A percentile compares a stretch with the other conserved stretches of the same genome.
phyloP scores from a whole-genome alignment of 1,140 invertebrate species.

The Maconellicoccus hirsutus region DNA sequence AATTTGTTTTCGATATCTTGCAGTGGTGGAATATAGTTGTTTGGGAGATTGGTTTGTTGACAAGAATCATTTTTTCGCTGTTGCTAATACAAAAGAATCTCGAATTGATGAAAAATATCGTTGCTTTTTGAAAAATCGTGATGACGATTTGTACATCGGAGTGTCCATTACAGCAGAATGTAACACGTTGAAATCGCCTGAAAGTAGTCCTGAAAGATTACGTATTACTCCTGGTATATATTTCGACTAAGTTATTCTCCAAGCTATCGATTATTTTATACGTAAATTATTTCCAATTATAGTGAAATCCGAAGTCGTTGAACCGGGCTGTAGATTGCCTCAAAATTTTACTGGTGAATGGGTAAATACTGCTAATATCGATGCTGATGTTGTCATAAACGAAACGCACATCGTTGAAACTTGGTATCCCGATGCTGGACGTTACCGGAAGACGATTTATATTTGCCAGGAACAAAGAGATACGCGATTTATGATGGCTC shows the following conservation, averaged over 20 bases:
- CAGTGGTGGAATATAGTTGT: constrained; percentile 83
- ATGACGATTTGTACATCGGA: constrained; percentile 80
- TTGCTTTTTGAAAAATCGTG: constrained; percentile 86
- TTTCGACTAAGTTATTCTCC: background rate
- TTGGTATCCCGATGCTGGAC: constrained; percentile 78
- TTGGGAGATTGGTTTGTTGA: constrained; percentile 90
- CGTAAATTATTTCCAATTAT: constrained; percentile 30
- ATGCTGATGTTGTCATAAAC: constrained; percentile 87
- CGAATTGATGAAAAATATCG: constrained; percentile 85
- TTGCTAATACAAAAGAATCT: constrained; percentile 87
- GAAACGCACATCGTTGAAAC: constrained; percentile 93
- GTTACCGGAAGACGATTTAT: constrained; percentile 80
- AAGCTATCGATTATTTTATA: too few species aligned
- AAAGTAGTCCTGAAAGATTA: constrained; percentile 83
- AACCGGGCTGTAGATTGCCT: constrained; percentile 79
- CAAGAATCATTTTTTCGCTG: constrained; percentile 90
- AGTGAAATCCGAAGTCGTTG: constrained; percentile 73
- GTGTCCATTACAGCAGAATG: constrained; percentile 87
- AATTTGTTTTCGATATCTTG: constrained; percentile 32
- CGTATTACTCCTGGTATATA: constrained; percentile 64
- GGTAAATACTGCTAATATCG: constrained; percentile 94
- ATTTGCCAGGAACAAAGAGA: constrained; percentile 84
- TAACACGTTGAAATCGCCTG: constrained; percentile 80
- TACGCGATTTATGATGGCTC: constrained; percentile 77
- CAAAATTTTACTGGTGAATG: constrained; percentile 88